Conservation (phyloP, 2,888 invertebrate genomes). For the Leucoma salicis region DNA sequence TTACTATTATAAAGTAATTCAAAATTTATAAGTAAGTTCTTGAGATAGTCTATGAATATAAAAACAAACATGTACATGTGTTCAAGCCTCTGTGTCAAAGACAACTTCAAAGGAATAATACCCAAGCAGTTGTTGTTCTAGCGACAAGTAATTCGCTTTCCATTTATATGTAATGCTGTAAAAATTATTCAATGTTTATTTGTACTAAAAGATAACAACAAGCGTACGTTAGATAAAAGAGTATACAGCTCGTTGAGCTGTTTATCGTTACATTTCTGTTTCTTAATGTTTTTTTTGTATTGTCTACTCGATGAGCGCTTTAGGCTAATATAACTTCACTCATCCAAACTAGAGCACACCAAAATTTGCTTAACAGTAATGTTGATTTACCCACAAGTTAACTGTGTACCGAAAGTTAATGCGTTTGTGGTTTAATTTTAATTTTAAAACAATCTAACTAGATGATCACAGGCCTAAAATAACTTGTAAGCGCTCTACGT, state of each 20-base stretch:
- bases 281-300: too few relatives aligned
- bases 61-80: conserved; percentile 21
- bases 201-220: conserved; percentile 24
- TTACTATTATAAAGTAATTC: neutral
- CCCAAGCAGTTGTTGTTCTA: conserved; percentile 25
- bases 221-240: conserved; percentile 21
- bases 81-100: conserved; percentile 29
- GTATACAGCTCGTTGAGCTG: conserved; percentile 7
- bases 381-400: too few relatives aligned
- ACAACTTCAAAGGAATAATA: conserved; percentile 32
- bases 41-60: conserved; percentile 5
- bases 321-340: too few relatives aligned
- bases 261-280: too few relatives aligned
- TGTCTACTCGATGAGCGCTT: too few relatives aligned
- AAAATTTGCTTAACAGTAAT: too few relatives aligned
- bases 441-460: too few relatives aligned
- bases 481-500: too few relatives aligned
- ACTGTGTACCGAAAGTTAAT: too few relatives aligned
- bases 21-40: neutral
- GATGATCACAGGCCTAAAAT: too few relatives aligned
- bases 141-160: conserved; percentile 31
- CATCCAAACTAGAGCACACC: too few relatives aligned
- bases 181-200: conserved; percentile 42
- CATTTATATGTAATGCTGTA: conserved; percentile 29
- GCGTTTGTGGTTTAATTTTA: too few relatives aligned